These are phyloP conservation scores for Anticlea derivata DNA, from an alignment of 2,888 invertebrate species.

Conservation along the genomic window DNA sequence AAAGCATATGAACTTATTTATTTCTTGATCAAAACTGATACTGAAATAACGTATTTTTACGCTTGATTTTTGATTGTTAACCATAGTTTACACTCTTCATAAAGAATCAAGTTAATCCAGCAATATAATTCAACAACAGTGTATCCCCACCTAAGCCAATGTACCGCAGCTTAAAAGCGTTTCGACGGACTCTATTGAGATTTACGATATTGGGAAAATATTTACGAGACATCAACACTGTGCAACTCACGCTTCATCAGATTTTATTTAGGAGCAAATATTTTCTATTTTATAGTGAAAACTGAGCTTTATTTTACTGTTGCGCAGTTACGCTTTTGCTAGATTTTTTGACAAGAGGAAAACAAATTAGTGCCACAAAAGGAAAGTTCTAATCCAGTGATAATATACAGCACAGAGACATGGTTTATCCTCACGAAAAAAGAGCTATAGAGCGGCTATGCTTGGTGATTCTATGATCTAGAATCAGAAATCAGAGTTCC, in stretches of 20 bases:
- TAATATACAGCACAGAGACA: no score
- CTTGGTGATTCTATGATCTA: no score
- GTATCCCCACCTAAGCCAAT: constrained; percentile 13
- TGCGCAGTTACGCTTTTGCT: not conserved
- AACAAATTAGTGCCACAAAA: no score
- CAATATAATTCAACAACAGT: constrained; percentile 3
- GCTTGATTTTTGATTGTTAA: no score
- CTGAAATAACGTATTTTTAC: no score
- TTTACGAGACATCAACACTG: constrained; percentile 29
- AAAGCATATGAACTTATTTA: no score
- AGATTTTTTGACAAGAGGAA: no score
- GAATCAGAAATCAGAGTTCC: no score
- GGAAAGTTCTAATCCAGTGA: no score
- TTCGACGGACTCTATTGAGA: constrained; percentile 31
- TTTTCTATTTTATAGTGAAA: constrained; percentile 14
- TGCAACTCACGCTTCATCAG: constrained; percentile 28
- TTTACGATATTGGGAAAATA: constrained; percentile 33
- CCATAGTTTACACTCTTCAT: not conserved
- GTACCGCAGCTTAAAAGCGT: constrained; percentile 28
- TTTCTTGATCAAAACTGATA: no score
- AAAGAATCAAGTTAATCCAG: not conserved
- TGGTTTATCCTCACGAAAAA: no score
- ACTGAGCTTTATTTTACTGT: constrained; percentile 4
- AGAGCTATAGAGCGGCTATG: no score
- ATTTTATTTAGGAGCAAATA: constrained; percentile 23